A percentile compares a stretch with the other conserved stretches of the same genome.
Evolutionary conservation across 2,113 vertebrate genomes (phyloP).

Genomic region (Abramis brama): DNA sequence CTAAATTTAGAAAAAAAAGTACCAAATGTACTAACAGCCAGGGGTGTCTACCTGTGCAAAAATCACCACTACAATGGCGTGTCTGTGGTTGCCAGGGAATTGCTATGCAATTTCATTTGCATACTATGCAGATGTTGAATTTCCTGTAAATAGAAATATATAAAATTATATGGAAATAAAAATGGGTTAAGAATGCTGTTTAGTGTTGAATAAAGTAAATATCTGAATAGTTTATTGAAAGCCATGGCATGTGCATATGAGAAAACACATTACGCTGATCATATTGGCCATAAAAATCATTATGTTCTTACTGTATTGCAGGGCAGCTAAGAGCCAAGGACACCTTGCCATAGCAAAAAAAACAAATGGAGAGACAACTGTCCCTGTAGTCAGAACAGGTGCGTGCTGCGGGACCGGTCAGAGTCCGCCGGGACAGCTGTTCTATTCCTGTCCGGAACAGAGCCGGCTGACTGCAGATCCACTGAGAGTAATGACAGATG

Average conservation of each 20-base stretch:
- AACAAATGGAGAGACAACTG: slow-evolving; percentile 52
- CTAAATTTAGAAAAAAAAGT: background rate
- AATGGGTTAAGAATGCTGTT: background rate
- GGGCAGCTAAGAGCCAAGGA: slow-evolving; percentile 40
- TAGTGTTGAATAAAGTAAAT: background rate
- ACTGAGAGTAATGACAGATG: slow-evolving; percentile 47
- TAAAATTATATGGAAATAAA: background rate
- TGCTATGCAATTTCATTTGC: background rate
- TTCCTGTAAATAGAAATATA: background rate
- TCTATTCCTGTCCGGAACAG: slow-evolving; percentile 37
- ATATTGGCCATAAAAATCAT: slow-evolving; percentile 49
- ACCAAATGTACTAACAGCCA: too few species aligned
- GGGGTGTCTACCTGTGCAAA: background rate
- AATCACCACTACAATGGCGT: background rate
- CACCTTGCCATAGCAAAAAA: slow-evolving; percentile 12
- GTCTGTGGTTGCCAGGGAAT: background rate
- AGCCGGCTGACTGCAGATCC: slow-evolving; percentile 19
- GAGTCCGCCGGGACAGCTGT: slow-evolving; percentile 52
- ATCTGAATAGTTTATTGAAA: background rate
- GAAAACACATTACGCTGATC: background rate
- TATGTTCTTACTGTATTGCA: slow-evolving; percentile 39
- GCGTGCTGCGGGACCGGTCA: slow-evolving; percentile 42
- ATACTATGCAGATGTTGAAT: background rate
- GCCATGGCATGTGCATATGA: background rate
- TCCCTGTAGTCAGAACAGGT: slow-evolving; percentile 56